Conservation (phyloP, 2,888 invertebrate genomes). For the Criorhina ranunculi region DNA sequence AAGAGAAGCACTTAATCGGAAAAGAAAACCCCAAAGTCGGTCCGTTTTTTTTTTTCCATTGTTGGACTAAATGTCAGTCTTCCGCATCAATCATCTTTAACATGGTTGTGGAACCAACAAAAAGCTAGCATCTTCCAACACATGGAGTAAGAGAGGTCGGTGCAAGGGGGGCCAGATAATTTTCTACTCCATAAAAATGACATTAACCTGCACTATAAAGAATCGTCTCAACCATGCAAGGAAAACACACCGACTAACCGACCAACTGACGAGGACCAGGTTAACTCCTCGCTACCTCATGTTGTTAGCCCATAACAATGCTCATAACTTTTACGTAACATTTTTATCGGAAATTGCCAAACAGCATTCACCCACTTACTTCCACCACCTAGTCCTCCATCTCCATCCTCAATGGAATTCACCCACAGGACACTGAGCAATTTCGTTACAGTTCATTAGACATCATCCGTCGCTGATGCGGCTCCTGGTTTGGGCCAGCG, state of each 20-base stretch:
- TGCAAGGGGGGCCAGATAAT: constrained; percentile 45
- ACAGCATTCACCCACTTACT: constrained; percentile 74
- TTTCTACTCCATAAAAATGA: constrained; percentile 75
- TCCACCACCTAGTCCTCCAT: constrained; percentile 36
- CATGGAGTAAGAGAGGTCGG: background rate
- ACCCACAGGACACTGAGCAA: constrained; percentile 77
- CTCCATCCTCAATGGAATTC: constrained; percentile 56
- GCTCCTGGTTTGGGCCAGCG: constrained; percentile 48
- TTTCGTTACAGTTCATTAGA: constrained; percentile 77
- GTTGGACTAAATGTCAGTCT: constrained; percentile 45
- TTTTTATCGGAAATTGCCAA: constrained; percentile 77
- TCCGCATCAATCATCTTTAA: constrained; percentile 68
- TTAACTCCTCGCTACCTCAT: constrained; percentile 72
- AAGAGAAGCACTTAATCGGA: background rate
- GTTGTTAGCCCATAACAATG: constrained; percentile 77
- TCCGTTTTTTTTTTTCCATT: background rate
- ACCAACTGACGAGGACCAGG: constrained; percentile 53
- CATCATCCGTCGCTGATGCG: constrained; percentile 75
- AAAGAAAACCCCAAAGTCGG: background rate
- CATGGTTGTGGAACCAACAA: constrained; percentile 4
- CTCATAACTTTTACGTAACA: constrained; percentile 76
- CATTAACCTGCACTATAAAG: constrained; percentile 75
- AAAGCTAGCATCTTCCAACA: constrained; percentile 15
- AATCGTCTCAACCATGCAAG: constrained; percentile 59
- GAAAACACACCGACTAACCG: constrained; percentile 42